These are phyloP conservation scores for Monomorium pharaonis DNA, from an alignment of 1,140 invertebrate genomes.

Conservation along the genomic window DNA sequence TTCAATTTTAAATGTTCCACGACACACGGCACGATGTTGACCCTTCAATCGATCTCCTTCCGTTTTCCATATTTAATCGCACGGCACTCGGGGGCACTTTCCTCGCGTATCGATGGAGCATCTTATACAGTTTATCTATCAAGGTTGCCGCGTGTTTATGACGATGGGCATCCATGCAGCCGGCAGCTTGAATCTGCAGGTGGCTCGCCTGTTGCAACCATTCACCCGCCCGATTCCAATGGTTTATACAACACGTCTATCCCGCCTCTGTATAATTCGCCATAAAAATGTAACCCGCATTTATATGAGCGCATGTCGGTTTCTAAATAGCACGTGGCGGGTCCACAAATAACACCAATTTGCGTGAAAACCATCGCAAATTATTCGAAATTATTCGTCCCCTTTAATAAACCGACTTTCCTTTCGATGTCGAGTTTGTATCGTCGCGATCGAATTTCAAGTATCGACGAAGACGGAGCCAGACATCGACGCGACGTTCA, in stretches of 20 bases:
- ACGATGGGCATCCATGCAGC: conserved; percentile 40
- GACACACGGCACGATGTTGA: background rate
- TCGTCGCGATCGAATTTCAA: background rate
- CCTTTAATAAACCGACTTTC: too few relatives aligned
- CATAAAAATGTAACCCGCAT: conserved; percentile 41
- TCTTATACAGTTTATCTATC: conserved; percentile 32
- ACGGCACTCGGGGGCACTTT: background rate
- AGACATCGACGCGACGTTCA: background rate
- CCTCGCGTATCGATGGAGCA: conserved; percentile 1
- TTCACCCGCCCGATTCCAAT: conserved; percentile 12
- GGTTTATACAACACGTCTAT: conserved; percentile 29
- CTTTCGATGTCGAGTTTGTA: background rate
- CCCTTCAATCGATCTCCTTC: background rate
- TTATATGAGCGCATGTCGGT: conserved; percentile 15
- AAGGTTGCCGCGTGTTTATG: conserved; percentile 42
- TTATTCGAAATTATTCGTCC: background rate
- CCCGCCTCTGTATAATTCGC: background rate
- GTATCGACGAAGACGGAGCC: background rate
- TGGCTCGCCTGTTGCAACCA: conserved; percentile 54
- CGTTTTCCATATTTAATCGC: conserved; percentile 11
- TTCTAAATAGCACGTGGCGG: conserved; percentile 3
- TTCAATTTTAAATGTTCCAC: background rate
- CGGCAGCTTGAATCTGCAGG: conserved; percentile 52
- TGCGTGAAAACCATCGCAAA: too few relatives aligned
- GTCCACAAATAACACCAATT: background rate